A percentile compares a stretch with the other conserved stretches of the same genome.
phyloP scores from a whole-genome alignment of 2,888 invertebrate genomes.

The Lissocephala sabroskyi region DNA sequence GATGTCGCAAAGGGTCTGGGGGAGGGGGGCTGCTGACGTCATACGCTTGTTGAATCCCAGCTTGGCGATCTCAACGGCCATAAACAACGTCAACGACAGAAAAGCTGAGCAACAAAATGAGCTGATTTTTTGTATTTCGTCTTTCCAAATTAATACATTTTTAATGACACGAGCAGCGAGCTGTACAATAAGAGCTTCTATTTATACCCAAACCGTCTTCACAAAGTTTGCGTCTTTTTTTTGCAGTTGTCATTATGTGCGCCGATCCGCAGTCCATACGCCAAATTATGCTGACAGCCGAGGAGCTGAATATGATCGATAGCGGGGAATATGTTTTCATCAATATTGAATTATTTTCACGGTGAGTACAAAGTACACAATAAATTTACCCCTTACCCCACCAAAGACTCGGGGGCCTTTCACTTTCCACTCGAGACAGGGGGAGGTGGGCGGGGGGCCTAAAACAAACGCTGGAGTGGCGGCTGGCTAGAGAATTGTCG shows the following conservation, averaged over 20 bases:
- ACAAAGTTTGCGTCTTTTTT: conserved; percentile 65
- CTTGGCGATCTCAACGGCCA: too few species aligned
- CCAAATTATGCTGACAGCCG: conserved; percentile 94
- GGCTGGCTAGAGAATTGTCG: too few species aligned
- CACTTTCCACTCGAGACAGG: too few species aligned
- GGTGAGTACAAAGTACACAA: conserved; percentile 77
- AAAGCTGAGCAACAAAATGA: conserved; percentile 12
- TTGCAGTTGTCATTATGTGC: conserved; percentile 95
- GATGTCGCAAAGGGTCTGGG: too few species aligned
- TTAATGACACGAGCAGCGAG: conserved; percentile 36
- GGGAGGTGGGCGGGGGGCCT: too few species aligned
- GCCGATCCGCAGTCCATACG: conserved; percentile 91
- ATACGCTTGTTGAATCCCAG: too few species aligned
- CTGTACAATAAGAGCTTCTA: background rate
- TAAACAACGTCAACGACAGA: too few species aligned
- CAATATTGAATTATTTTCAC: conserved; percentile 96
- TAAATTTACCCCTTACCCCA: conserved; percentile 28
- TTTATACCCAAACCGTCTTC: too few species aligned
- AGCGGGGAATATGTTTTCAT: conserved; percentile 99
- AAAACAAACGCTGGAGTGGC: too few species aligned
- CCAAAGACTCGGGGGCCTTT: too few species aligned
- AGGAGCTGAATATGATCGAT: conserved; percentile 94
- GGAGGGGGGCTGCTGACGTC: too few species aligned
- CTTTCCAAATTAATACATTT: conserved; percentile 49
- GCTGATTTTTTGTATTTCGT: conserved; percentile 17